Conservation (phyloP, 2,797 vertebrate genomes). For the Miichthys miiuy region DNA sequence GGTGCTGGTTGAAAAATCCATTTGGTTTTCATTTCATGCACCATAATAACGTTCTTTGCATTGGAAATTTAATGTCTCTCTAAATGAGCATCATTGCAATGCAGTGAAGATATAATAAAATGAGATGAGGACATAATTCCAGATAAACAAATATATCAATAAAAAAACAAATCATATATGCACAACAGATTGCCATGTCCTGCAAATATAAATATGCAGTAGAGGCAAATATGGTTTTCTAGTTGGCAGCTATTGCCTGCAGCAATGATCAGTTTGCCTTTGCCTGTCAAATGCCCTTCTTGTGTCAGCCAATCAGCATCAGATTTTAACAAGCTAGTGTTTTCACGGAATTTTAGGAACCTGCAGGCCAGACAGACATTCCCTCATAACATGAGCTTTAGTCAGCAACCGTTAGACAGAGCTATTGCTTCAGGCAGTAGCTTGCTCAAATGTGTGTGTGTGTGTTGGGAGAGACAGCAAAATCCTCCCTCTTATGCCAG, state of each 20-base stretch:
- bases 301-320: constrained; percentile 27
- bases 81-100: constrained; percentile 14
- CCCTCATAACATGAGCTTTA: constrained; percentile 41
- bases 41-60: constrained; percentile 23
- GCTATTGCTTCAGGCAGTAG: constrained; percentile 43
- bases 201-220: constrained; percentile 2
- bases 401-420: constrained; percentile 50
- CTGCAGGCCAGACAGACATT: constrained; percentile 22
- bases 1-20: constrained; percentile 38
- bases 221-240: constrained; percentile 4
- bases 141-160: constrained; percentile 28
- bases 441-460: constrained; percentile 11
- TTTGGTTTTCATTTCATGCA: constrained; percentile 49
- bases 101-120: constrained; percentile 30
- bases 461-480: constrained; percentile 1
- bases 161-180: neutral
- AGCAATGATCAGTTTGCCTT: neutral
- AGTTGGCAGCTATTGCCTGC: neutral
- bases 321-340: constrained; percentile 25
- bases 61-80: constrained; percentile 21
- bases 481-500: constrained; percentile 22
- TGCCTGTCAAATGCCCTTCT: neutral
- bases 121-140: constrained; percentile 10
- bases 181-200: neutral
- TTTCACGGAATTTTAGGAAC: constrained; percentile 27